Evolutionary conservation across 2,888 invertebrate genomes (phyloP).

Genomic region (Nysson spinosus): DNA sequence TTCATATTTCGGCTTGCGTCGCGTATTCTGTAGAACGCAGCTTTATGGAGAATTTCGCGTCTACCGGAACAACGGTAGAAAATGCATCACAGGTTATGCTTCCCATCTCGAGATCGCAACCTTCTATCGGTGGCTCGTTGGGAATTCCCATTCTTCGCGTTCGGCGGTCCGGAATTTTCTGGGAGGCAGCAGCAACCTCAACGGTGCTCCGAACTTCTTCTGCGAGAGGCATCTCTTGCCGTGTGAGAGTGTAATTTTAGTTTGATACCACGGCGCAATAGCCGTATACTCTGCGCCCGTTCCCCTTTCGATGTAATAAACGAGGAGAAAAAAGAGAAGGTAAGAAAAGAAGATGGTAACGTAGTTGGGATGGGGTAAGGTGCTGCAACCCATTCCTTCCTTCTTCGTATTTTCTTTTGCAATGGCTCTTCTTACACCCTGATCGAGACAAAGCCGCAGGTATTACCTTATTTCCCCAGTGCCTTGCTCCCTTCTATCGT

Average conservation of each 20-base stretch:
- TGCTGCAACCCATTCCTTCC: constrained; percentile 29
- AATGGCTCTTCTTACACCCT: constrained; percentile 53
- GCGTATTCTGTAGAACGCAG: constrained; percentile 19
- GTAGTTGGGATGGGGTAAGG: constrained; percentile 33
- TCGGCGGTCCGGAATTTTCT: constrained; percentile 64
- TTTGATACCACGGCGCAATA: constrained; percentile 53
- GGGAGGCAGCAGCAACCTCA: constrained; percentile 47
- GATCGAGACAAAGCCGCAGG: constrained; percentile 72
- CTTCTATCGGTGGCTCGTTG: constrained; percentile 49
- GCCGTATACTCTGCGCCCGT: constrained; percentile 31
- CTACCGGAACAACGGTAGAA: constrained; percentile 53
- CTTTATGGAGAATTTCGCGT: constrained; percentile 47
- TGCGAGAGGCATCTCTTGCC: constrained; percentile 21
- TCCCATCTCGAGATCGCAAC: constrained; percentile 53
- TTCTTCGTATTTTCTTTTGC: constrained; percentile 46
- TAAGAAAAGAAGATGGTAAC: constrained; percentile 14
- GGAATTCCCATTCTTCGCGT: constrained; percentile 61
- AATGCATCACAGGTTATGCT: constrained; percentile 60
- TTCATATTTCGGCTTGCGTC: constrained; percentile 29
- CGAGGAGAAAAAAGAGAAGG: background rate
- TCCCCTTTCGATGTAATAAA: constrained; percentile 46
- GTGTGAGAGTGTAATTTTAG: constrained; percentile 57
- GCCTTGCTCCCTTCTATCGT: constrained; percentile 62
- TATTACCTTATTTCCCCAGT: constrained; percentile 74
- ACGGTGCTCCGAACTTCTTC: constrained; percentile 38